Percentiles rank a stretch among this genome's conserved stretches.
phyloP scores from a whole-genome alignment of 2,113 vertebrate species.

The Recurvirostra avosetta region DNA sequence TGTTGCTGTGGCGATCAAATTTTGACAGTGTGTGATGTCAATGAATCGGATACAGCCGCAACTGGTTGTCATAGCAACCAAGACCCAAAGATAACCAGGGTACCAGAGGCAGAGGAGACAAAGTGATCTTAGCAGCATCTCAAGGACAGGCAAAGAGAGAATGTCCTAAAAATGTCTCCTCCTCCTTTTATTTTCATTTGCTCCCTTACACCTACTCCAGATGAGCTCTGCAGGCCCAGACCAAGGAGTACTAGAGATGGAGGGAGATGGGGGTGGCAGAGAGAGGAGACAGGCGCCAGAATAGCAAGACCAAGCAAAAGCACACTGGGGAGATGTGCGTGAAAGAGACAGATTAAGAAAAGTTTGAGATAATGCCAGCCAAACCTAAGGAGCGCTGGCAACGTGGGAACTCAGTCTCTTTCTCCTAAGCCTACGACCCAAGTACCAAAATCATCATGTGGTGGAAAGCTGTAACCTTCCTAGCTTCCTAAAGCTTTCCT shows the following conservation, averaged over 20 bases:
- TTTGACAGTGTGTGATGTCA: conserved; percentile 61
- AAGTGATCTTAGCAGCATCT: conserved; percentile 38
- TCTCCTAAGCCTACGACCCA: background rate
- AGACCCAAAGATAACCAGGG: conserved; percentile 61
- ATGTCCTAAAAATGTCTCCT: background rate
- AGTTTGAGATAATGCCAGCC: background rate
- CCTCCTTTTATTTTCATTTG: background rate
- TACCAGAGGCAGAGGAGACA: conserved; percentile 47
- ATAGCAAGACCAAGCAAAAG: background rate
- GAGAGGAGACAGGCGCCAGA: background rate
- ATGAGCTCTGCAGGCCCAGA: background rate
- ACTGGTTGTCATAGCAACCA: conserved; percentile 58
- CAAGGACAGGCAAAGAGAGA: conserved; percentile 44
- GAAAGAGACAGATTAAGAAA: background rate
- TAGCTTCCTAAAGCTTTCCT: background rate
- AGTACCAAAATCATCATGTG: background rate
- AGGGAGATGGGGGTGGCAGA: background rate
- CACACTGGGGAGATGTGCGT: background rate
- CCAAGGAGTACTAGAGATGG: background rate
- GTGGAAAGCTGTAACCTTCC: background rate
- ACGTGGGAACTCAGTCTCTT: background rate
- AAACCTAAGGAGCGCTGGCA: background rate
- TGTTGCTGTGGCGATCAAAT: conserved; percentile 54
- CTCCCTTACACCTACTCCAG: background rate
- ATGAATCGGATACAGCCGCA: conserved; percentile 42